Evolutionary conservation across 92 coral and sea anemone genomes (phyloP).

Genomic region (Anthopleura xanthogrammica): DNA sequence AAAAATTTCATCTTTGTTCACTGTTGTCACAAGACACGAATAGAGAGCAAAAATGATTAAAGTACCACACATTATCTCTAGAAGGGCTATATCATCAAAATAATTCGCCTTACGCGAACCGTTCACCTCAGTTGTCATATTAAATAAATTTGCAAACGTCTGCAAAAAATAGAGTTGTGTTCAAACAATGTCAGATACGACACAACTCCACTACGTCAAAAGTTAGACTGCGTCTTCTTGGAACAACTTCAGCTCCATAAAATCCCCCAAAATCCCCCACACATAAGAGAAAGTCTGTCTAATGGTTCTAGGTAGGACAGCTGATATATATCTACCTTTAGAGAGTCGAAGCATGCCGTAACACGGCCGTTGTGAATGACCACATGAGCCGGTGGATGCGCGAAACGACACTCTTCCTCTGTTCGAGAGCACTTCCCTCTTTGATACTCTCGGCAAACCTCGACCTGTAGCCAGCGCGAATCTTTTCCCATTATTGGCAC

Average conservation of each 20-base stretch:
- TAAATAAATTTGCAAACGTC: conserved; percentile 41
- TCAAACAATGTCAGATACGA: conserved; percentile 43
- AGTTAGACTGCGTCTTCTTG: conserved; percentile 33
- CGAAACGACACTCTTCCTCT: conserved; percentile 98
- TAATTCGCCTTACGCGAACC: conserved; percentile 20
- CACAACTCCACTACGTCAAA: conserved; percentile 47
- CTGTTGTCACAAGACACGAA: conserved; percentile 13
- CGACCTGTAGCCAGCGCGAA: conserved; percentile 99
- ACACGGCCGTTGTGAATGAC: conserved; percentile 94
- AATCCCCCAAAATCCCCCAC: conserved; percentile 4
- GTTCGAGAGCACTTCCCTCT: conserved; percentile 96
- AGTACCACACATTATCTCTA: not conserved
- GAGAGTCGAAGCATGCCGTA: conserved; percentile 99
- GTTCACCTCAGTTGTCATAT: conserved; percentile 25
- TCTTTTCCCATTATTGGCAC: conserved; percentile 97
- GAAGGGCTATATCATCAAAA: not conserved
- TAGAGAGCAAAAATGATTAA: conserved; percentile 5
- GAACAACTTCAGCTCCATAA: conserved; percentile 8
- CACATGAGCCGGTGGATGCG: conserved; percentile 98
- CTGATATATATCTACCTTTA: conserved; percentile 70
- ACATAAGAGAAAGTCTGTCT: not conserved
- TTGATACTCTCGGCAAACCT: conserved; percentile 99
- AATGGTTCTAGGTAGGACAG: not conserved
- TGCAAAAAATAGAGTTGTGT: conserved; percentile 38
- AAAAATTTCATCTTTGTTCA: not conserved